Percentiles rank a stretch among this genome's conserved stretches.
Conservation (phyloP, 2,113 vertebrate species). For the Tapirus terrestris region DNA sequence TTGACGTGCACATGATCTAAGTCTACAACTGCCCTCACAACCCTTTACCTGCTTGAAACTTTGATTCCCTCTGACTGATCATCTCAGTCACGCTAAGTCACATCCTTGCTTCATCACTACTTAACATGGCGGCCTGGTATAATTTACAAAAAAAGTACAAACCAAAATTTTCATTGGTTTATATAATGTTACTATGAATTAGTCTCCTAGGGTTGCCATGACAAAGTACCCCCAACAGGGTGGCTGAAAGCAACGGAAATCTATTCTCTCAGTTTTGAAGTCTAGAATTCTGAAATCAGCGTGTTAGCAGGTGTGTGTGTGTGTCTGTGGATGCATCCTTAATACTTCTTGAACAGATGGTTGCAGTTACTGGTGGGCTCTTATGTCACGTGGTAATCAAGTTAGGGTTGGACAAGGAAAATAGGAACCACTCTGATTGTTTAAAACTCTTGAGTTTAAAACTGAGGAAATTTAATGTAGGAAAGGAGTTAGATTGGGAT, state of each 20-base stretch:
- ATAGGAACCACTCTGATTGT: neutral
- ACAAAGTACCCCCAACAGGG: neutral
- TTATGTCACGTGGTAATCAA: neutral
- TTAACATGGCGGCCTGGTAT: neutral
- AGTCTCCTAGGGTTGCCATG: neutral
- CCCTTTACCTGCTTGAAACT: neutral
- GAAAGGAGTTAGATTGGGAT: neutral
- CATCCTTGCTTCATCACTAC: neutral
- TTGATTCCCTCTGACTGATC: neutral
- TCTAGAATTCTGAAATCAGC: neutral
- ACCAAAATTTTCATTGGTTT: neutral
- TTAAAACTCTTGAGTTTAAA: constrained; percentile 1
- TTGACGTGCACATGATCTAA: neutral
- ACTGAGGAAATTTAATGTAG: neutral
- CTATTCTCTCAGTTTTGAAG: neutral
- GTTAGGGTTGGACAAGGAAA: neutral
- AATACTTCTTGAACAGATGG: neutral
- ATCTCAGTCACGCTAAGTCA: neutral
- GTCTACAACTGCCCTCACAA: neutral
- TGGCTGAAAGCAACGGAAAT: neutral
- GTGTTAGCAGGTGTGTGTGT: neutral
- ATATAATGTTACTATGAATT: neutral
- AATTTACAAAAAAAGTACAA: neutral
- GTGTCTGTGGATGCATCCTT: neutral
- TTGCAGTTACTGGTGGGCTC: neutral